These are phyloP conservation scores for Drosophila fungiperda DNA, from an alignment of 2,888 invertebrate species.

Conservation along the genomic window DNA sequence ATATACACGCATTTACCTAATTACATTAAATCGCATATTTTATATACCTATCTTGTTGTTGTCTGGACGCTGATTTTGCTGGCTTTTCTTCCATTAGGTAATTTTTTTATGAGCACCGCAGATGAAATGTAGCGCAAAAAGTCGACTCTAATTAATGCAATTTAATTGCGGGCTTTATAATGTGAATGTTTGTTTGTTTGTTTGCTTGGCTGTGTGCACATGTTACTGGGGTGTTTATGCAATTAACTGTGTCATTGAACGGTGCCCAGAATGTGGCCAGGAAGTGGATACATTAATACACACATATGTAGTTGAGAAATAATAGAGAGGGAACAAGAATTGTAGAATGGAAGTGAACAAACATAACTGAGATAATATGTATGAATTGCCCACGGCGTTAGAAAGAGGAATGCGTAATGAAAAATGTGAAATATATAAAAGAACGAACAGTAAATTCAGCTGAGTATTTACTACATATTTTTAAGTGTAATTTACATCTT, in stretches of 20 bases:
- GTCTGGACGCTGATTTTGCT: conserved; percentile 24
- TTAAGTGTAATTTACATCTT: neutral
- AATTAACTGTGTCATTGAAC: conserved; percentile 78
- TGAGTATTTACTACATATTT: conserved; percentile 13
- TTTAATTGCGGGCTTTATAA: conserved; percentile 61
- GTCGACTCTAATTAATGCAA: conserved; percentile 73
- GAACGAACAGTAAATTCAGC: conserved; percentile 10
- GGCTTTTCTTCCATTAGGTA: conserved; percentile 60
- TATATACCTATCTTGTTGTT: neutral
- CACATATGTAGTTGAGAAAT: neutral
- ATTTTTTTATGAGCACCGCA: conserved; percentile 40
- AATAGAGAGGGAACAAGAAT: conserved; percentile 8
- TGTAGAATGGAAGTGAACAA: conserved; percentile 34
- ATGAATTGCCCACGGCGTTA: conserved; percentile 3
- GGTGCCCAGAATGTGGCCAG: conserved; percentile 66
- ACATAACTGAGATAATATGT: conserved; percentile 19
- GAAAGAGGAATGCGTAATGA: conserved; percentile 1
- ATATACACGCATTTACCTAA: conserved; percentile 38
- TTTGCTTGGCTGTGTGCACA: conserved; percentile 18
- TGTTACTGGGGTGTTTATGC: conserved; percentile 58
- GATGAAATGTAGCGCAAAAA: conserved; percentile 70
- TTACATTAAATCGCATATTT: conserved; percentile 44
- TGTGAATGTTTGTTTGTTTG: conserved; percentile 21
- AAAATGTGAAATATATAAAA: conserved; percentile 6
- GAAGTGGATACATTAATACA: conserved; percentile 52